These are phyloP conservation scores for Montifringilla adamsi DNA, from an alignment of 2,113 vertebrate genomes.

Conservation along the genomic window DNA sequence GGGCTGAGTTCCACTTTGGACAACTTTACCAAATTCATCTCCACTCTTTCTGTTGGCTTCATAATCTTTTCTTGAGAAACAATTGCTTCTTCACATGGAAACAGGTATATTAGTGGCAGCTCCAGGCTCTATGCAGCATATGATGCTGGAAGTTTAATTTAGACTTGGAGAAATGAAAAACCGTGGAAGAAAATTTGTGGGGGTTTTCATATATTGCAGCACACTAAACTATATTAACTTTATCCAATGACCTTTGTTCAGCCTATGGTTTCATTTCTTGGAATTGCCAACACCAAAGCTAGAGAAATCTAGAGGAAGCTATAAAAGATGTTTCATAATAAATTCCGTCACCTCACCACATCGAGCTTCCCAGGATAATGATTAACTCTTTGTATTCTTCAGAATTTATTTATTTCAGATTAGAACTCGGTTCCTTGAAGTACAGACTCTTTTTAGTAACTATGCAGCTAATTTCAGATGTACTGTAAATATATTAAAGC, in stretches of 20 bases:
- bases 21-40: neutral
- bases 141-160: conserved; percentile 42
- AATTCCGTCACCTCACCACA: neutral
- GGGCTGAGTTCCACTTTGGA: neutral
- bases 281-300: neutral
- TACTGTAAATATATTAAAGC: neutral
- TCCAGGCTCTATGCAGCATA: neutral
- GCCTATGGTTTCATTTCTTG: conserved; percentile 2
- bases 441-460: neutral
- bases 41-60: neutral
- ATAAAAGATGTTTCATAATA: neutral
- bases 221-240: conserved; percentile 38
- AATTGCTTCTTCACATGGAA: conserved; percentile 13
- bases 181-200: neutral
- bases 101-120: conserved; percentile 28
- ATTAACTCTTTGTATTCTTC: neutral
- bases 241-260: conserved; percentile 25
- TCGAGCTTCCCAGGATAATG: neutral
- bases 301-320: neutral
- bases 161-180: conserved; percentile 50
- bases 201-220: conserved; percentile 27
- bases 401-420: neutral
- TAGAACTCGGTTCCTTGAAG: neutral
- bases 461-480: neutral
- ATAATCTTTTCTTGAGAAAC: neutral